Conservation (phyloP, 2,797 vertebrate species). For the Hozukius guyotensis region DNA sequence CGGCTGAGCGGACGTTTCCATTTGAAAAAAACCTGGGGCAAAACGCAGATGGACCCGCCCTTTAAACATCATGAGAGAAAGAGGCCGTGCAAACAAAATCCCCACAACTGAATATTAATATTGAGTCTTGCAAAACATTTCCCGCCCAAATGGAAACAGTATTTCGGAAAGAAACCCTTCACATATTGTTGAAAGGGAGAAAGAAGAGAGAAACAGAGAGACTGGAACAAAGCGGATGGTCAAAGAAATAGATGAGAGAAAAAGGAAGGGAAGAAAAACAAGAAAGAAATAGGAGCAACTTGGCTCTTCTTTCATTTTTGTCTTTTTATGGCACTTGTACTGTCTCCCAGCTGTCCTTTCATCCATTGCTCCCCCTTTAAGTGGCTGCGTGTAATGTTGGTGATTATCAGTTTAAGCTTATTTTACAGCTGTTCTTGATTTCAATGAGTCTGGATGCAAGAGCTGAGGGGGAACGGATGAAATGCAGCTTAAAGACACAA, state of each 20-base stretch:
- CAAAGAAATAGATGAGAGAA: not conserved
- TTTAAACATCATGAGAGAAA: not conserved
- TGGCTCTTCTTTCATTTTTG: not conserved
- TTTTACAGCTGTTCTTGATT: constrained; percentile 44
- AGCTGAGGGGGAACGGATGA: constrained; percentile 4
- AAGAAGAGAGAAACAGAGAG: not conserved
- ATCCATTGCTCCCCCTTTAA: constrained; percentile 15
- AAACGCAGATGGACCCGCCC: too few species aligned
- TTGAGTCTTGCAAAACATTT: not conserved
- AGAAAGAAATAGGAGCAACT: not conserved
- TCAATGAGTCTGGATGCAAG: constrained; percentile 23
- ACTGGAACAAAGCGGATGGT: not conserved
- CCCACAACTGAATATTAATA: not conserved
- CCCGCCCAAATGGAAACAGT: not conserved
- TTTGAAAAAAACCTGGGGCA: too few species aligned
- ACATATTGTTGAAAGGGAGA: not conserved
- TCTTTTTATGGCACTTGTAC: constrained; percentile 3
- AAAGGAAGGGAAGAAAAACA: not conserved
- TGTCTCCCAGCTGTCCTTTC: constrained; percentile 22
- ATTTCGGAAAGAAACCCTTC: constrained; percentile 1
- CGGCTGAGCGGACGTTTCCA: too few species aligned
- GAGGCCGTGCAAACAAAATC: not conserved
- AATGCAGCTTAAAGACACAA: not conserved
- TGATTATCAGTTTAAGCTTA: constrained; percentile 49
- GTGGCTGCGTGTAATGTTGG: not conserved